Base-by-base conservation (phyloP, 2,888 invertebrate genomes). In the Sphaerophoria rueppellii region DNA sequence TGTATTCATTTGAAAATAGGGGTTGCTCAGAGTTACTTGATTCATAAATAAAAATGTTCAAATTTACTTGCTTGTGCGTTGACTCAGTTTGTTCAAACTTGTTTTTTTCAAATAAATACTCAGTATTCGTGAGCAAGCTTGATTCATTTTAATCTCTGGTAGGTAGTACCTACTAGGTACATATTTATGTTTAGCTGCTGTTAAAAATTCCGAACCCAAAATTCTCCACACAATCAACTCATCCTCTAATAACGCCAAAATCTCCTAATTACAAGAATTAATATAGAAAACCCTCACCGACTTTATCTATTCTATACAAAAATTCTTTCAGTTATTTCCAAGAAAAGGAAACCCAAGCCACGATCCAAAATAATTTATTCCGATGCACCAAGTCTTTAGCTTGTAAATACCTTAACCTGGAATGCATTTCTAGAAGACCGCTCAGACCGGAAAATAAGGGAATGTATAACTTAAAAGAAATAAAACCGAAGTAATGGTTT, bases 401-500 rank as follows among this genome's bases (percentile, higher is more conserved):
- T 65, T 48, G 48, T 54, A 34, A 48, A 24, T 24, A 24, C 24
- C 24, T 24, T 24, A 24, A 24, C 24, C 24, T 24, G 24, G 24
- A 35, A 40, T 40, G 16, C 40, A 58, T 58, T 40, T 58, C 40
- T 58, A 43, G 60, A 60, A 43, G 40, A 24, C 40, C 16, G 1
- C 24, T 24, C 1, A 43, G 6, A 7, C 43, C 40, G 40, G 9
- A 14, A 52, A 54, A 61, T 34, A 50, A 58, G 16, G 24, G 24
- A 82, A 43, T 40, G 52, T 73, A 63, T 75, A 48, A 69, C 46
- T 61, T 60, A 52, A 52, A 82, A 67, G 72, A 54, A 77, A 50
- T 65, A 46, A 83, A 60, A 63, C 67, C 67, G 24, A 71, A 70
- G 75, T 65, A 81, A 85, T 85, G 76, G 72, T 76, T 80, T 76